These are phyloP conservation scores for Brachionus rubens DNA, from an alignment of 1,140 invertebrate genomes.

Conservation along the genomic window DNA sequence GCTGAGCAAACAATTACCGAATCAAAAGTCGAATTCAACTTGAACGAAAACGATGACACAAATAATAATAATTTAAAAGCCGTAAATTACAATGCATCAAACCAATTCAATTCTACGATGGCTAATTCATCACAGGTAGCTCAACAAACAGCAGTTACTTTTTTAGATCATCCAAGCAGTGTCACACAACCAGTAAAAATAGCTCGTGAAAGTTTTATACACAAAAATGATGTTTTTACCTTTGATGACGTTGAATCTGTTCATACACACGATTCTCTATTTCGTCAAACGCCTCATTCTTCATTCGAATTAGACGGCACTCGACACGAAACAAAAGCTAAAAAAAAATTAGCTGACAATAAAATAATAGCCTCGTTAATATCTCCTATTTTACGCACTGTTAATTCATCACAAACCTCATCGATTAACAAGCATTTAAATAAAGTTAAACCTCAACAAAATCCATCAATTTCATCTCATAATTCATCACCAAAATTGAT, in stretches of 20 bases:
- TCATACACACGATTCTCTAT: neutral
- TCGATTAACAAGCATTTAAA: neutral
- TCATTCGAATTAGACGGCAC: neutral
- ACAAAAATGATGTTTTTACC: constrained; percentile 4
- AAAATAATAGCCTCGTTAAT: neutral
- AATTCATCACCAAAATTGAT: neutral
- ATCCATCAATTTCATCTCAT: neutral
- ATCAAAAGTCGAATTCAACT: neutral
- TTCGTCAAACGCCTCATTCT: neutral
- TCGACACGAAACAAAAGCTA: neutral
- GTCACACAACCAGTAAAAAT: neutral
- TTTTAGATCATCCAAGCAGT: neutral
- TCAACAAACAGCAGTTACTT: neutral
- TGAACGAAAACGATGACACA: neutral
- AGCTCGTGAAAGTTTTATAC: neutral
- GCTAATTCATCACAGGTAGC: neutral
- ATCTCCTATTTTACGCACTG: neutral
- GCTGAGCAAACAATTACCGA: neutral
- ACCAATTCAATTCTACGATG: neutral
- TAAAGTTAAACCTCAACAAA: neutral
- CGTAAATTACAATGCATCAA: neutral
- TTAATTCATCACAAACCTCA: neutral
- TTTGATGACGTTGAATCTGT: constrained; percentile 15
- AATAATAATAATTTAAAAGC: neutral
- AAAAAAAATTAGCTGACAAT: neutral